These are phyloP conservation scores for Sebastes fasciatus DNA, from an alignment of 2,113 vertebrate genomes.

Conservation along the genomic window DNA sequence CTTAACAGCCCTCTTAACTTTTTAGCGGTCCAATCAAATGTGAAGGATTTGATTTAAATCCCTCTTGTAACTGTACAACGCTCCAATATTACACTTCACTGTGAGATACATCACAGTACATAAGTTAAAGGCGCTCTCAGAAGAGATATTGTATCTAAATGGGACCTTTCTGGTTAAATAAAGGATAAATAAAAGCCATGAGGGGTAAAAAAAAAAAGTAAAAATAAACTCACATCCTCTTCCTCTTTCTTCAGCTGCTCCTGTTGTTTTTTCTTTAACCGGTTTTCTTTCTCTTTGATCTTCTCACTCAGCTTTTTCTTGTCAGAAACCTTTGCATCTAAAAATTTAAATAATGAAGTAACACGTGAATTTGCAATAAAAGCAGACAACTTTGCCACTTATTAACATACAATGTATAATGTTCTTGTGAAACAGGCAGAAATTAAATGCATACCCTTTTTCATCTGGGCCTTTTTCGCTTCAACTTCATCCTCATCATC, in stretches of 20 bases:
- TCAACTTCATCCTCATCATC: constrained; percentile 88
- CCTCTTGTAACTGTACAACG: too few species aligned
- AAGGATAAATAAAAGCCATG: not conserved
- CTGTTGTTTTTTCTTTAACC: constrained; percentile 92
- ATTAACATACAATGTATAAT: not conserved
- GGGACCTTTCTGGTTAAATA: too few species aligned
- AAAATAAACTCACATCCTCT: constrained; percentile 81
- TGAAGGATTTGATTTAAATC: too few species aligned
- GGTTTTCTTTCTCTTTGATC: constrained; percentile 96
- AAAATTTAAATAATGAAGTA: constrained; percentile 19
- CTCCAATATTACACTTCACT: too few species aligned
- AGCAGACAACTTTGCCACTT: not conserved
- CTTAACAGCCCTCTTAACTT: too few species aligned
- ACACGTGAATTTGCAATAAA: not conserved
- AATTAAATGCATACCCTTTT: constrained; percentile 52
- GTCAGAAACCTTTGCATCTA: constrained; percentile 91
- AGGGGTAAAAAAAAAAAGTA: not conserved
- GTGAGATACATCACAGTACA: too few species aligned
- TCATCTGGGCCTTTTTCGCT: constrained; percentile 75
- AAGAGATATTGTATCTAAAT: too few species aligned
- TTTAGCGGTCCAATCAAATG: too few species aligned
- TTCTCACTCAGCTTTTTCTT: constrained; percentile 98
- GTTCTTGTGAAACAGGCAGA: not conserved
- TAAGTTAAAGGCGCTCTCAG: too few species aligned
- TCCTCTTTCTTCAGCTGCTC: constrained; percentile 72